Base-by-base conservation (phyloP, 2,888 invertebrate species). In the Acleris sparsana region DNA sequence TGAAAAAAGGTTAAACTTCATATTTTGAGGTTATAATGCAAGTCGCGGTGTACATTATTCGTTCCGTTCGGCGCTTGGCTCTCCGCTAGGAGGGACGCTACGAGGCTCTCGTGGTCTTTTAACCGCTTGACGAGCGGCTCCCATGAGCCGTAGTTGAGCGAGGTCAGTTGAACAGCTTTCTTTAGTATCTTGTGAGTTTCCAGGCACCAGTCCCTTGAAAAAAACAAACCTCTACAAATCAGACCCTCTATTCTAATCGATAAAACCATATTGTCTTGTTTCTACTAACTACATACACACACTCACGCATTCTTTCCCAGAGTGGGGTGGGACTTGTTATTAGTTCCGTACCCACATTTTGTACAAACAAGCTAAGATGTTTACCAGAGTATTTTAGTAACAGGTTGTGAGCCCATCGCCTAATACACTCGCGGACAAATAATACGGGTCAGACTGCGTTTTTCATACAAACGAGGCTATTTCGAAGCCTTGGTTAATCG, bases 81-180 rank as follows among this genome's bases (percentile, higher is more conserved):
- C 22, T 82, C 82, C 0, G 81, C 81, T 0, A 93, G 75, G 16
- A 92, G 76, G 0, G 80, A 75, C 0, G 84, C 87, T 0, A 93
- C 80, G 0, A 87, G 74, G 0, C 77, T 70, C 70, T 91, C 91
- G 67, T 93, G 93, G 2, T 83, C 80, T 16, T 72, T 74, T 18
- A 94, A 87, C 51, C 91, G 84, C 57, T 79, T 80, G 55, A 88
- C 91, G 29, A 87, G 75, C 0, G 84, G 82, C 72, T 91, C 92
- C 94, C 94, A 94, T 0, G 87, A 76, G 0, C 94, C 94, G 72
- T 93, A 93, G 75, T 93, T 92, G 6, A 94, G 79, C 44, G 92
- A 89, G 78, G 93, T 86, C 67, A 94, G 83, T 61, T 93, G 88
- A 0, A 91, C 82, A 0, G 93, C 93, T 64, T 92, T 92, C 68